Conservation (phyloP, 1,140 invertebrate species). For the Drosophila pectinifera region DNA sequence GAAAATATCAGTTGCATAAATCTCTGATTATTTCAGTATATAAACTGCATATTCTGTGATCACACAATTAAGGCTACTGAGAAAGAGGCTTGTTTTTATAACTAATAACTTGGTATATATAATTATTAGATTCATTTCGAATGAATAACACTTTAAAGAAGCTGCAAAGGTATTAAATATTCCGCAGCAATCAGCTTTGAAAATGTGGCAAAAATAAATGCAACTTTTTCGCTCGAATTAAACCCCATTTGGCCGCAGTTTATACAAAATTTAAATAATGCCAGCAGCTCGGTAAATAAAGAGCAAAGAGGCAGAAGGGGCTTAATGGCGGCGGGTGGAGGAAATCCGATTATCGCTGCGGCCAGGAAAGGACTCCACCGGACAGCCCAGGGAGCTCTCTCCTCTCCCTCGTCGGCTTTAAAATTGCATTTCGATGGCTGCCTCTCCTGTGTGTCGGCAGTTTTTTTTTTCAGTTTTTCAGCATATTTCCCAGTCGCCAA, state of each 20-base stretch:
- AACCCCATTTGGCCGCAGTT: conserved; percentile 15
- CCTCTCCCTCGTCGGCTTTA: conserved; percentile 15
- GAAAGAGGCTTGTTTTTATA: too few relatives aligned
- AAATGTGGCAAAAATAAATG: conserved; percentile 10
- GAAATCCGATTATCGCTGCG: conserved; percentile 45
- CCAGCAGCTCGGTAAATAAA: conserved; percentile 8
- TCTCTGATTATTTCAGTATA: too few relatives aligned
- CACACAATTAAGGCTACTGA: too few relatives aligned
- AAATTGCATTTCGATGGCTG: conserved; percentile 76
- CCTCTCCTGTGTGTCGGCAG: conserved; percentile 20
- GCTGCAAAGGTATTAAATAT: neutral
- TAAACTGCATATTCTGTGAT: too few relatives aligned
- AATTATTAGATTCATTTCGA: too few relatives aligned
- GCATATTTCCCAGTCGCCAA: conserved; percentile 12
- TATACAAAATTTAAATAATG: conserved; percentile 31
- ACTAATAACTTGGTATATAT: too few relatives aligned
- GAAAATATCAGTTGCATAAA: too few relatives aligned
- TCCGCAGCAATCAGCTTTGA: neutral
- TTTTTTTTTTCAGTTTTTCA: conserved; percentile 17
- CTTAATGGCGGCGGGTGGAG: conserved; percentile 13
- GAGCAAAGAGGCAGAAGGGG: conserved; percentile 4
- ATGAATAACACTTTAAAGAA: too few relatives aligned
- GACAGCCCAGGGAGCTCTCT: conserved; percentile 12
- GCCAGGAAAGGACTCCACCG: conserved; percentile 25
- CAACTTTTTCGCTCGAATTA: neutral